Percentiles rank a stretch among this genome's conserved stretches.
Conservation (phyloP, 2,888 invertebrate species). For the Noctua comes region DNA sequence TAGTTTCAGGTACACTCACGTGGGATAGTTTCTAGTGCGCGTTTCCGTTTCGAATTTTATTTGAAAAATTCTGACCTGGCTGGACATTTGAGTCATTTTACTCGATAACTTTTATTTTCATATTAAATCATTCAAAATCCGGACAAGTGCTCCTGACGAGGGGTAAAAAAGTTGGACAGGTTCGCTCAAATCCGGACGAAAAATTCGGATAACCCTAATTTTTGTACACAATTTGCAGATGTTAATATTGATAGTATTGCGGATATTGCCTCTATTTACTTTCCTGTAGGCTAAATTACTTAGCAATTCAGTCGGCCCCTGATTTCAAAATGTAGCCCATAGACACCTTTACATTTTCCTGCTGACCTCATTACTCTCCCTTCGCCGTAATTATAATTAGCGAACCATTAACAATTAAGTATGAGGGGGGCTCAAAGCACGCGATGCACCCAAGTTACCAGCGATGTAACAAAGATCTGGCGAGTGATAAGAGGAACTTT, state of each 20-base stretch:
- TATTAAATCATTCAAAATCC: not conserved
- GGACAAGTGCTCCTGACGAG: not conserved
- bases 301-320: not conserved
- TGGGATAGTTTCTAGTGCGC: not conserved
- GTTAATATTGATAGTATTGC: not conserved
- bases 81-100: not conserved
- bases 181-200: not conserved
- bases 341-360: constrained; percentile 13
- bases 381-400: constrained; percentile 29
- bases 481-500: constrained; percentile 1
- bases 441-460: constrained; percentile 5
- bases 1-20: not conserved
- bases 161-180: not conserved
- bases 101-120: not conserved
- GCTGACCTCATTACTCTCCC: constrained; percentile 28
- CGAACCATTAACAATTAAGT: constrained; percentile 13
- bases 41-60: not conserved
- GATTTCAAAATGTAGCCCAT: not conserved
- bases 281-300: not conserved
- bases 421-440: constrained; percentile 3
- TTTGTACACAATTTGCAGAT: not conserved
- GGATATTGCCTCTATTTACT: not conserved
- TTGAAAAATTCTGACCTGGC: not conserved
- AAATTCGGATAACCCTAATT: not conserved
- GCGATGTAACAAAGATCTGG: constrained; percentile 6